Evolutionary conservation across 2,113 vertebrate species (phyloP).

Genomic region (Hoplias malabaricus): DNA sequence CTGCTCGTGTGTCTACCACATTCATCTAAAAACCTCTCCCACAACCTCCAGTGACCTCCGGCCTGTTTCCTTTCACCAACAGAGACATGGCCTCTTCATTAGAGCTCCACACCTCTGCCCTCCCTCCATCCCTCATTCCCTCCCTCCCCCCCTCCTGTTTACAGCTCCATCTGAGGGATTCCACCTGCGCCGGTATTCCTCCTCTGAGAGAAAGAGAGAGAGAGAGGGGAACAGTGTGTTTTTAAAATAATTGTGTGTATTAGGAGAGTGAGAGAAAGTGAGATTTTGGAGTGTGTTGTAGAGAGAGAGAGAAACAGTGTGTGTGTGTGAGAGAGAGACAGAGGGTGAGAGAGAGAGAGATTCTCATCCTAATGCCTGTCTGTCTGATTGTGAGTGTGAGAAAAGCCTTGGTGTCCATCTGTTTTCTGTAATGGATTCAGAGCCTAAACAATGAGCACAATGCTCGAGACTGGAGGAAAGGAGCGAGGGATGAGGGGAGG

Average conservation of each 20-base stretch:
- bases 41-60: neutral
- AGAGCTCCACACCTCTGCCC: neutral
- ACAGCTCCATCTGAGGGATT: neutral
- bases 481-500: slow-evolving; percentile 24
- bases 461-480: slow-evolving; percentile 57
- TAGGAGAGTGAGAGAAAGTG: neutral
- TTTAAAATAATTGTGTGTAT: no score
- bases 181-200: neutral
- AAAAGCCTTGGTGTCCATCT: slow-evolving; percentile 72
- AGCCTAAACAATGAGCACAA: slow-evolving; percentile 75
- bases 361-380: slow-evolving; percentile 23
- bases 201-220: neutral
- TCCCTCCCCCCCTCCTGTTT: neutral
- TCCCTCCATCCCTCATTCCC: neutral
- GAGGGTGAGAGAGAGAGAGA: neutral
- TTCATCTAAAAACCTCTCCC: neutral
- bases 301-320: neutral
- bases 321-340: neutral
- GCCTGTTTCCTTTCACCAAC: neutral
- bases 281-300: no score
- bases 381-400: slow-evolving; percentile 65
- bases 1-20: no score
- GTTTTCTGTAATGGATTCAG: slow-evolving; percentile 77
- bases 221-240: neutral
- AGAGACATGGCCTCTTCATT: neutral